These are phyloP conservation scores for Tachypleus tridentatus DNA, from an alignment of 1,140 invertebrate species.

Conservation along the genomic window DNA sequence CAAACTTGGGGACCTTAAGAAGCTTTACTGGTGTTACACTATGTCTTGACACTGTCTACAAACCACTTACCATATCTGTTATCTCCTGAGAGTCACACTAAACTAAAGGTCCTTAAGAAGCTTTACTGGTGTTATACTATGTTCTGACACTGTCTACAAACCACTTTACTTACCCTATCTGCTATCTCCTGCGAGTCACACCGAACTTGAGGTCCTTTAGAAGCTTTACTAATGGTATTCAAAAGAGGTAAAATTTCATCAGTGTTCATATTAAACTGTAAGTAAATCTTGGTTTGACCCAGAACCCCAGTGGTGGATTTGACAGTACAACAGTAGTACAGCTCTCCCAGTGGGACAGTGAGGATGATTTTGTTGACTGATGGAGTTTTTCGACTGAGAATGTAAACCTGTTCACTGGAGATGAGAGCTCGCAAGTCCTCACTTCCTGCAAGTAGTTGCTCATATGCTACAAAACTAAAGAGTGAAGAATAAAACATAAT, in stretches of 20 bases:
- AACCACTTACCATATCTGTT: constrained; percentile 5
- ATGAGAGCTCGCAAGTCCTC: constrained; percentile 60
- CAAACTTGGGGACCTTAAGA: not conserved
- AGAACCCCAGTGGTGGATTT: constrained; percentile 31
- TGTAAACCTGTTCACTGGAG: constrained; percentile 60
- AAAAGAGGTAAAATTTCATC: constrained; percentile 39
- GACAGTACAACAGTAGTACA: constrained; percentile 23
- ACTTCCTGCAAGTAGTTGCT: constrained; percentile 54
- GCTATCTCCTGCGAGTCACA: constrained; percentile 67
- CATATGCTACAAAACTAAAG: constrained; percentile 61
- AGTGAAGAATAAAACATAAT: constrained; percentile 10
- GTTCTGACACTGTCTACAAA: too few relatives aligned
- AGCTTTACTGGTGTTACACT: constrained; percentile 3
- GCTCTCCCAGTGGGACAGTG: constrained; percentile 36
- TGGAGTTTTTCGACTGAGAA: constrained; percentile 47
- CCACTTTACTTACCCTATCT: constrained; percentile 47
- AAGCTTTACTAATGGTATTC: constrained; percentile 17
- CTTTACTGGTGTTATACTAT: not conserved
- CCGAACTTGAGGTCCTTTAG: constrained; percentile 56
- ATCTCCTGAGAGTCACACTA: constrained; percentile 28
- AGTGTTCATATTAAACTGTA: constrained; percentile 53
- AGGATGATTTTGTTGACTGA: constrained; percentile 46
- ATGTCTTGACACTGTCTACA: constrained; percentile 9
- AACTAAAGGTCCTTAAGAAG: not conserved
- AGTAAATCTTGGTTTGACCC: constrained; percentile 43